These are phyloP conservation scores for Leptothorax acervorum DNA, from an alignment of 2,888 invertebrate genomes.

Conservation along the genomic window DNA sequence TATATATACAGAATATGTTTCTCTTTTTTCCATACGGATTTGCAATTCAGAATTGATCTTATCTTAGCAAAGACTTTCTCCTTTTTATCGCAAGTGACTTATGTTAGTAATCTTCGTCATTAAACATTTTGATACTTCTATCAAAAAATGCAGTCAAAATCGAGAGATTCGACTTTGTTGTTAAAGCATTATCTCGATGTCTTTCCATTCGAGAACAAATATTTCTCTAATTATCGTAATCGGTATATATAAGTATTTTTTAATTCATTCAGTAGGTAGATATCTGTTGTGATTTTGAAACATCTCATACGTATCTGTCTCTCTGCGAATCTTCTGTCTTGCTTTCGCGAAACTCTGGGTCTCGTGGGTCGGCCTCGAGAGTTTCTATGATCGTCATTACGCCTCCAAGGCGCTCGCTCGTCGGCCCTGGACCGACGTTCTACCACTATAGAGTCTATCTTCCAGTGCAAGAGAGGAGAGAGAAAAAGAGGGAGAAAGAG, in stretches of 20 bases:
- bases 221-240: not conserved
- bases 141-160: not conserved
- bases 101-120: not conserved
- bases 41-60: not conserved
- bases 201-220: not conserved
- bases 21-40: not conserved
- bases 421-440: slow-evolving; percentile 80
- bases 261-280: slow-evolving; percentile 10
- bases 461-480: slow-evolving; percentile 49
- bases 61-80: not conserved
- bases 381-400: slow-evolving; percentile 83
- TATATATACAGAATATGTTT: not conserved
- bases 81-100: not conserved
- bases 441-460: slow-evolving; percentile 59
- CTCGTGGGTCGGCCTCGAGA: slow-evolving; percentile 80
- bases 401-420: slow-evolving; percentile 82
- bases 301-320: slow-evolving; percentile 35
- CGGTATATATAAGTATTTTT: not conserved
- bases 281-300: not conserved
- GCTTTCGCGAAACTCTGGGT: slow-evolving; percentile 72
- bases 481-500: slow-evolving; percentile 59
- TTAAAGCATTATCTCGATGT: not conserved
- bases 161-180: not conserved
- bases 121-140: not conserved
- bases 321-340: slow-evolving; percentile 59